These are phyloP conservation scores for Trichoplusia ni DNA, from an alignment of 1,140 invertebrate genomes.

Conservation along the genomic window DNA sequence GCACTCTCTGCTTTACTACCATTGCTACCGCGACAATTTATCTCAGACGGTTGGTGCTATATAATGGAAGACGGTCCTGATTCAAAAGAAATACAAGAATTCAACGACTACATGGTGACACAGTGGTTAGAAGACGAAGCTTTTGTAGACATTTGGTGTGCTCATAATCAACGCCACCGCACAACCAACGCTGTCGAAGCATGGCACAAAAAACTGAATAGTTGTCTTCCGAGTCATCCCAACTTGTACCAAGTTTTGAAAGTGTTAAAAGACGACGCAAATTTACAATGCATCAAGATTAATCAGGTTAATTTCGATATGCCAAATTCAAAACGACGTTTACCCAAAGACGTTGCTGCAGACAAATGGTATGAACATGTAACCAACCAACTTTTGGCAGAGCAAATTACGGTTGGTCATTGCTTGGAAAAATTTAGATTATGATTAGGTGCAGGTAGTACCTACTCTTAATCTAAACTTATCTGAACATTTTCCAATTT, in stretches of 20 bases:
- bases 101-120: conserved; percentile 22
- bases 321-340: too few species aligned
- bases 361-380: too few species aligned
- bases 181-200: neutral
- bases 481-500: too few species aligned
- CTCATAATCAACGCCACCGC: neutral
- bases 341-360: too few species aligned
- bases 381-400: too few species aligned
- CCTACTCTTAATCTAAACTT: too few species aligned
- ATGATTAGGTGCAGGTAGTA: too few species aligned
- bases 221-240: neutral
- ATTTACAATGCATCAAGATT: too few species aligned
- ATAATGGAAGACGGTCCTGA: conserved; percentile 11
- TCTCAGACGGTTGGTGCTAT: conserved; percentile 18
- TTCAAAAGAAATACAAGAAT: conserved; percentile 2
- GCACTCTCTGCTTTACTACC: neutral
- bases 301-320: too few species aligned
- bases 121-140: conserved; percentile 18
- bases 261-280: too few species aligned
- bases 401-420: too few species aligned
- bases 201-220: neutral
- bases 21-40: conserved; percentile 11
- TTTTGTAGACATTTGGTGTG: conserved; percentile 7
- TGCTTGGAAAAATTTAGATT: neutral
- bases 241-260: neutral